Evolutionary conservation across 1,140 invertebrate species (phyloP).

Genomic region (Drosophila pseudoananassae): DNA sequence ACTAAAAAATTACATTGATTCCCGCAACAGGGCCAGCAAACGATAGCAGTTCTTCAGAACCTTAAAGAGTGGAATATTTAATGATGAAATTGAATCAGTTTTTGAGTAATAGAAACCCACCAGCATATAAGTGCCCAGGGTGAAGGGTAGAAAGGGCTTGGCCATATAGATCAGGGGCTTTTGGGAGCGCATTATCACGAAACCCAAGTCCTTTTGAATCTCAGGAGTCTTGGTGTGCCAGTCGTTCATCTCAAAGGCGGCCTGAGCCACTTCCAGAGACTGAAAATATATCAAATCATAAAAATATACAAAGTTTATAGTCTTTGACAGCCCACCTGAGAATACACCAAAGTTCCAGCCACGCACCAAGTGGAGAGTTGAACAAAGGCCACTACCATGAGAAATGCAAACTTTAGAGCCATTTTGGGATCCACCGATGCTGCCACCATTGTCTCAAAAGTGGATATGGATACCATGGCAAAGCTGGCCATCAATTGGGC

Average conservation of each 20-base stretch:
- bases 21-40: slow-evolving; percentile 48
- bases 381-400: slow-evolving; percentile 52
- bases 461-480: slow-evolving; percentile 60
- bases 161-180: slow-evolving; percentile 60
- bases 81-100: background rate
- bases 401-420: slow-evolving; percentile 60
- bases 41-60: slow-evolving; percentile 64
- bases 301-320: too few species aligned
- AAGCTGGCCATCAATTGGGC: slow-evolving; percentile 69
- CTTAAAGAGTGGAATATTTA: slow-evolving; percentile 11
- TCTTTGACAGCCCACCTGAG: slow-evolving; percentile 31
- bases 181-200: slow-evolving; percentile 63
- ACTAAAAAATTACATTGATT: slow-evolving; percentile 42
- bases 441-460: slow-evolving; percentile 62
- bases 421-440: slow-evolving; percentile 57
- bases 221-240: slow-evolving; percentile 55
- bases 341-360: slow-evolving; percentile 55
- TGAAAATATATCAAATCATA: background rate
- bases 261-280: slow-evolving; percentile 66
- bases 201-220: slow-evolving; percentile 61
- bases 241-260: slow-evolving; percentile 56
- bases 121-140: slow-evolving; percentile 61
- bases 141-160: slow-evolving; percentile 59
- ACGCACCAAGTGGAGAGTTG: slow-evolving; percentile 71
- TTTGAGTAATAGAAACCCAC: slow-evolving; percentile 23